Evolutionary conservation across 2,888 invertebrate genomes (phyloP), one percentile per base, ranked within the genome.

Genomic region (Azorinus chamasolen): DNA sequence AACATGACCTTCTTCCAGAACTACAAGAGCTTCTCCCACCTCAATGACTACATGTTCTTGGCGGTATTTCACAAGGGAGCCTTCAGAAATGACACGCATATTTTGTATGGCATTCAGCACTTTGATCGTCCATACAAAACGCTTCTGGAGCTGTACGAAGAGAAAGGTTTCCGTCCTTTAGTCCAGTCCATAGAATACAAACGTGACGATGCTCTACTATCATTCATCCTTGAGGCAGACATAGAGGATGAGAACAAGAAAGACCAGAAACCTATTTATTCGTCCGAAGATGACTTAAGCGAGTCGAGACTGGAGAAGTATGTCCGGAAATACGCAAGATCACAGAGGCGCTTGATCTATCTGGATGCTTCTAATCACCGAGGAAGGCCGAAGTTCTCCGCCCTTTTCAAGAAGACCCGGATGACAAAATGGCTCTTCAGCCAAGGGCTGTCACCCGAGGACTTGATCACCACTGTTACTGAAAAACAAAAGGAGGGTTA

Each of bases 1-100:
- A 89, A 90, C 73, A 83, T 91, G 73, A 88, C 87, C 6, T 84
- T 87, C 65, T 83, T 91, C 48, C 91, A 90, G 73, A 89, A 89
- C 71, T 90, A 88, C 79, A 83, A 82, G 39, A 90, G 89, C 64
- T 72, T 81, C 59, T 88, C 91, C 0, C 91, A 91, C 58, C 46
- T 57, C 27, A 73, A 79, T 10, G 37, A 77, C 5, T 69, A 83
- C 37, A 72, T 80, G 12, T 91, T 89, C 73, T 46, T 90, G 27
- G 89, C 88, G 2, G 64, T 88, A n/a, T 89, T 91, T 76, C 75
- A 87, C 59, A 87, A 83, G 18, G 69, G 86, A 22, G 88, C 84
- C 32, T 87, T 85, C 62, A 51, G 73, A 46, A 77, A 86, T 20
- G 81, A 79, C 54, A 83, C 82, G 1, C 83, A 88, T 61, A 88